phyloP scores from a whole-genome alignment of 2,888 invertebrate species.

The Lasioglossum villosulum region DNA sequence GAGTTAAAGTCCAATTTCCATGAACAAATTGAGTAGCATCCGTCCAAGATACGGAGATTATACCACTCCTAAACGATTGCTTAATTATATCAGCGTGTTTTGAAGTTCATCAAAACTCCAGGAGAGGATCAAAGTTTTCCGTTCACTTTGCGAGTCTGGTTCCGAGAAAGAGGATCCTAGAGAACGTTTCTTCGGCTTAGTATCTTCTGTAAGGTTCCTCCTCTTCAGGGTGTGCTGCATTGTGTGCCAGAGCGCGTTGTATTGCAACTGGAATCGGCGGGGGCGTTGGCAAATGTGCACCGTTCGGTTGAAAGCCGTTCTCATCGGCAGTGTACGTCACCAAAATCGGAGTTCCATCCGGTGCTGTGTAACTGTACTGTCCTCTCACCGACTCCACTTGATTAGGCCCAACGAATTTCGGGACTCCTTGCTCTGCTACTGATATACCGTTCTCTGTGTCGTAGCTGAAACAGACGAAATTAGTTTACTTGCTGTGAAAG shows the following conservation, averaged over 20 bases:
- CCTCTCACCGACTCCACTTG: conserved; percentile 85
- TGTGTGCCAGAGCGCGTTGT: conserved; percentile 88
- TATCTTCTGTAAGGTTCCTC: conserved; percentile 81
- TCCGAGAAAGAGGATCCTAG: background rate
- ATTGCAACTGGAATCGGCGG: conserved; percentile 93
- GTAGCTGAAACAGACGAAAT: conserved; percentile 82
- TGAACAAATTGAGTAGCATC: background rate
- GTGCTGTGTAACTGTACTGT: conserved; percentile 89
- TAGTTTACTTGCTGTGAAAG: background rate
- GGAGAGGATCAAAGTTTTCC: background rate
- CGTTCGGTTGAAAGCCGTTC: conserved; percentile 89
- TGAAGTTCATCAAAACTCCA: background rate
- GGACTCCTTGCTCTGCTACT: conserved; percentile 86
- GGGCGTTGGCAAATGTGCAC: conserved; percentile 92
- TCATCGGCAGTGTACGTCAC: conserved; percentile 89
- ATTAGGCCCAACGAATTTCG: conserved; percentile 85
- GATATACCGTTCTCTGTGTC: conserved; percentile 88
- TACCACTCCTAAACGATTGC: background rate
- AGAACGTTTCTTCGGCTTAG: conserved; percentile 44
- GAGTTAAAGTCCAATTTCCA: background rate
- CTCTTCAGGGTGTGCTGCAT: conserved; percentile 85
- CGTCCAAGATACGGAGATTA: background rate
- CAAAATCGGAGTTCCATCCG: conserved; percentile 88
- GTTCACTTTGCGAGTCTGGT: conserved; percentile 9
- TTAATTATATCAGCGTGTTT: background rate